Evolutionary conservation across 2,797 vertebrate genomes (phyloP).

Genomic region (Cottoperca gobio): DNA sequence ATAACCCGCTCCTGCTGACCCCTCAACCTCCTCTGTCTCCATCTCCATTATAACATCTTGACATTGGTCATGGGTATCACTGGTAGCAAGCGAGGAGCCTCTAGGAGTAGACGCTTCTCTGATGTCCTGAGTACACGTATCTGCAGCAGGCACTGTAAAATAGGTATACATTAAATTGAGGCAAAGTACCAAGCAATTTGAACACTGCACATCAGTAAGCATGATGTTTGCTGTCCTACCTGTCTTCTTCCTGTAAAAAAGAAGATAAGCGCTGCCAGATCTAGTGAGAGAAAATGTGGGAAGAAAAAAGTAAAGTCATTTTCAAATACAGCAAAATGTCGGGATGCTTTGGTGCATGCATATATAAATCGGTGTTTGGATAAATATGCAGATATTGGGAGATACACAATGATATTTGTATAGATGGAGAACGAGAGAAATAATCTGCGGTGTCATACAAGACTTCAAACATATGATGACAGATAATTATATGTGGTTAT

Average conservation of each 20-base stretch:
- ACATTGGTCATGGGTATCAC: rapidly evolving
- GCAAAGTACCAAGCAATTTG: rapidly evolving
- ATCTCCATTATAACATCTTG: not conserved
- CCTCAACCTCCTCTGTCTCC: not conserved
- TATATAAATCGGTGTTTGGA: not conserved
- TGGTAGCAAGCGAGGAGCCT: not conserved
- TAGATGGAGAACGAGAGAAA: not conserved
- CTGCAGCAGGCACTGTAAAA: not conserved
- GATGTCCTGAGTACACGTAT: rapidly evolving
- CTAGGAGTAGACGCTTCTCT: not conserved
- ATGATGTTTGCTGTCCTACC: constrained; percentile 42
- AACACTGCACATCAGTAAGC: not conserved
- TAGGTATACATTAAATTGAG: not conserved
- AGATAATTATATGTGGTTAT: not conserved
- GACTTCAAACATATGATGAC: not conserved
- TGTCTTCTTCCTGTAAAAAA: constrained; percentile 59
- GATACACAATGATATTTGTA: too few species aligned
- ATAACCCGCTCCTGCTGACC: not conserved
- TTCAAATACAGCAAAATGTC: not conserved
- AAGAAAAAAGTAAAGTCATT: rapidly evolving
- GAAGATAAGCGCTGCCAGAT: constrained; percentile 61
- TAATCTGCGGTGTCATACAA: too few species aligned
- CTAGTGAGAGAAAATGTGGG: constrained; percentile 28
- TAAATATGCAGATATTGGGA: not conserved
- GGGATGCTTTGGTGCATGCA: too few species aligned